Evolutionary conservation across 2,888 invertebrate species (phyloP).

Genomic region (Kuschelorhynchus macadamiae): DNA sequence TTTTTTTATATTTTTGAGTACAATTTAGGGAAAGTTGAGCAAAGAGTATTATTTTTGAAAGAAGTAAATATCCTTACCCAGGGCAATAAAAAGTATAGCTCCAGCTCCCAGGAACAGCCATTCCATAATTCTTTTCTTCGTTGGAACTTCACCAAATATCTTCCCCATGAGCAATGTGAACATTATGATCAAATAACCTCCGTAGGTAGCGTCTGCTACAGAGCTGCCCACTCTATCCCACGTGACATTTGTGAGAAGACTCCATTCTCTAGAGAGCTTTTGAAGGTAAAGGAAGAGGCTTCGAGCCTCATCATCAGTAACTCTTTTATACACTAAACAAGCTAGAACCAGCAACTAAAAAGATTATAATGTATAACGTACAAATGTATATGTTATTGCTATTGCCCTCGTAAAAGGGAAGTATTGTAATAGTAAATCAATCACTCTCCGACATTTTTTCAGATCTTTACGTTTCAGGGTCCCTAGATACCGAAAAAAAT

Average conservation of each 20-base stretch:
- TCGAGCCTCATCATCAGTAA: conserved; percentile 81
- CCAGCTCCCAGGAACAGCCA: conserved; percentile 80
- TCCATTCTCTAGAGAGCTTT: conserved; percentile 83
- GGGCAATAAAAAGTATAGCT: conserved; percentile 77
- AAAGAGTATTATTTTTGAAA: too few relatives aligned
- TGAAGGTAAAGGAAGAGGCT: conserved; percentile 78
- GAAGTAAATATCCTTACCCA: conserved; percentile 70
- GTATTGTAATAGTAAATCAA: too few relatives aligned
- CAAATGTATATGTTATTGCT: too few relatives aligned
- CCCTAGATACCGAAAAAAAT: too few relatives aligned
- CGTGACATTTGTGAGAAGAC: conserved; percentile 80
- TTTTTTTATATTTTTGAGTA: too few relatives aligned
- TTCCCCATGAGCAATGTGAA: conserved; percentile 78
- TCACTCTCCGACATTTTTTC: too few relatives aligned
- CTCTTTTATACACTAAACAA: conserved; percentile 78
- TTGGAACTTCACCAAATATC: conserved; percentile 76
- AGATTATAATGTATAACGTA: conserved; percentile 8
- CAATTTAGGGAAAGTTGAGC: too few relatives aligned
- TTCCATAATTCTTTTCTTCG: conserved; percentile 75
- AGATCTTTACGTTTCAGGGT: too few relatives aligned
- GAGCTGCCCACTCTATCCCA: conserved; percentile 80
- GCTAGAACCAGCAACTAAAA: conserved; percentile 76
- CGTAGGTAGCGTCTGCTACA: conserved; percentile 78
- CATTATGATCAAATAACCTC: conserved; percentile 80
- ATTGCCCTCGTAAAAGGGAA: too few relatives aligned